Conservation (phyloP, 2,113 vertebrate genomes). For the Centropus unirufus region DNA sequence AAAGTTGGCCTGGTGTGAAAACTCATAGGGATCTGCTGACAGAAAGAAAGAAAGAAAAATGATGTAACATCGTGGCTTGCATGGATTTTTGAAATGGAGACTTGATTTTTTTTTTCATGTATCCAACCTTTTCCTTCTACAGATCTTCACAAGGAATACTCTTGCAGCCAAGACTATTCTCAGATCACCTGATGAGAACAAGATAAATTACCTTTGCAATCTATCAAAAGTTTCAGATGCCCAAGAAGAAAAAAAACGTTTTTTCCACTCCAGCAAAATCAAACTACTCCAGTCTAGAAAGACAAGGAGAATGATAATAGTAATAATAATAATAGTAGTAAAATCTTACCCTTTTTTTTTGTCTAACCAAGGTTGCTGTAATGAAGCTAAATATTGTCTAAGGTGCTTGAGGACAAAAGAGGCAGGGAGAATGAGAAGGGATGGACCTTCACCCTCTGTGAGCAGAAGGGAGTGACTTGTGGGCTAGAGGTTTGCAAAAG, state of each 20-base stretch:
- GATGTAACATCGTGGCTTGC: neutral
- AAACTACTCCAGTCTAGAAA: neutral
- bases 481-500: neutral
- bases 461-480: neutral
- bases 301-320: neutral
- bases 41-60: slow-evolving; percentile 11
- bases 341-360: neutral
- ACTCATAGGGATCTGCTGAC: slow-evolving; percentile 23
- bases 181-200: slow-evolving; percentile 10
- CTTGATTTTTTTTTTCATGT: neutral
- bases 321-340: neutral
- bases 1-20: slow-evolving; percentile 33
- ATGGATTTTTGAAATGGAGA: slow-evolving; percentile 26
- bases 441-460: rapidly evolving
- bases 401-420: neutral
- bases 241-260: neutral
- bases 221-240: neutral
- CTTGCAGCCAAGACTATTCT: neutral
- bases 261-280: neutral
- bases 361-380: neutral
- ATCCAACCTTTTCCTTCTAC: neutral
- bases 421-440: neutral
- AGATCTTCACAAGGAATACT: neutral
- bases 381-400: neutral
- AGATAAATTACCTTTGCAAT: neutral